phyloP scores from a whole-genome alignment of 2,797 vertebrate species.

The Lithobates pipiens region DNA sequence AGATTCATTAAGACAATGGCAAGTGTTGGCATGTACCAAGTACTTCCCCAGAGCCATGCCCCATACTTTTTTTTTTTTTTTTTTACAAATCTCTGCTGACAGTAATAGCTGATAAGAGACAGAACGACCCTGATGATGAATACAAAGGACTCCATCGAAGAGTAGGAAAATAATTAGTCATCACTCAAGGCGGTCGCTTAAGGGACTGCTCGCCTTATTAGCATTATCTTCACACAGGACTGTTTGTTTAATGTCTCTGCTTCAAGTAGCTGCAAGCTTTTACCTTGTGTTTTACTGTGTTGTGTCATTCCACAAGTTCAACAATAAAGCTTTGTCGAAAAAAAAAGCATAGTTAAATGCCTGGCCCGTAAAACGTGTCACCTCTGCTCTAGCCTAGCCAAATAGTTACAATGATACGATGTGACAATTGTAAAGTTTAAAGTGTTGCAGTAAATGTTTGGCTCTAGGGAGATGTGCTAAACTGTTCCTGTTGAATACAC shows the following conservation, averaged over 20 bases:
- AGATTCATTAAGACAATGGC: conserved; percentile 34
- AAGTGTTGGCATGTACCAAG: conserved; percentile 32
- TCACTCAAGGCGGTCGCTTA: conserved; percentile 43
- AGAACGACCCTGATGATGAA: conserved; percentile 37
- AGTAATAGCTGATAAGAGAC: conserved; percentile 49
- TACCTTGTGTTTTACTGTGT: conserved; percentile 38
- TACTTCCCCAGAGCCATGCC: conserved; percentile 34
- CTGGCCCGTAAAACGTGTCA: conserved; percentile 1
- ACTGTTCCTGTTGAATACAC: neutral
- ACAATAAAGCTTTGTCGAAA: conserved; percentile 6
- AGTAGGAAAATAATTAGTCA: conserved; percentile 51
- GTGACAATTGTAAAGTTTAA: neutral
- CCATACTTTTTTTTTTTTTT: conserved; percentile 24
- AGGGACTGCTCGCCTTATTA: conserved; percentile 37
- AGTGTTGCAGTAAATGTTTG: neutral
- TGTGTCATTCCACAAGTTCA: conserved; percentile 11
- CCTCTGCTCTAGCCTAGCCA: neutral
- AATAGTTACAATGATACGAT: neutral
- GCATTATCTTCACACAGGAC: conserved; percentile 40
- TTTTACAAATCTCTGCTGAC: conserved; percentile 54
- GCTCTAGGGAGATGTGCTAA: neutral
- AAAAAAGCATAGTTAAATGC: conserved; percentile 7
- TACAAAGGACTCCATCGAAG: conserved; percentile 47
- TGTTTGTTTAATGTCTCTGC: conserved; percentile 51
- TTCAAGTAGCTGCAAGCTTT: conserved; percentile 6